Conservation (phyloP, 2,797 vertebrate genomes). For the Muraenolepis orangiensis region DNA sequence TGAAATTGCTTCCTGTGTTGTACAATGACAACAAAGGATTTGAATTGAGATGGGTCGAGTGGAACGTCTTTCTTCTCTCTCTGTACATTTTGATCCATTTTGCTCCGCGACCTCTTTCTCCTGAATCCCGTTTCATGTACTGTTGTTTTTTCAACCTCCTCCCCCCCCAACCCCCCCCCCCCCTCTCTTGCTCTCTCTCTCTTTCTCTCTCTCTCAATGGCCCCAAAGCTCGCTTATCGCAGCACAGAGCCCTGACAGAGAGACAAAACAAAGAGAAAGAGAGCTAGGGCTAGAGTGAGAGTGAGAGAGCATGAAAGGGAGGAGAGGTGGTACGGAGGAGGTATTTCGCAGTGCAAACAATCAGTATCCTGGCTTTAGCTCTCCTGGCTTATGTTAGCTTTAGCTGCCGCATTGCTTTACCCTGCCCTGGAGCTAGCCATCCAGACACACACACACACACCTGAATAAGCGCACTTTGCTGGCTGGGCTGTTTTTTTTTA, state of each 20-base stretch:
- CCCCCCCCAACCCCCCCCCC: too few species aligned
- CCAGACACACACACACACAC: slow-evolving; percentile 39
- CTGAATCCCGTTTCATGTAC: neutral
- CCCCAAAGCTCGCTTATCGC: slow-evolving; percentile 1
- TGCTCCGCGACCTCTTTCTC: neutral
- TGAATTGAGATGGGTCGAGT: neutral
- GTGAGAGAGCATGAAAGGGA: neutral
- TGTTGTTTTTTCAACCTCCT: slow-evolving; percentile 18
- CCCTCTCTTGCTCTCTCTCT: neutral
- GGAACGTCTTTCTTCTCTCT: neutral
- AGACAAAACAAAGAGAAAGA: neutral
- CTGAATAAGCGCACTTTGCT: slow-evolving; percentile 57
- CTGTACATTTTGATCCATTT: neutral
- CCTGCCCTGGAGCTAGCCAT: slow-evolving; percentile 48
- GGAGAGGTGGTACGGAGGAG: slow-evolving; percentile 22
- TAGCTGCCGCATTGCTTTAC: slow-evolving; percentile 57
- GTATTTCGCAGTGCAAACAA: slow-evolving; percentile 54
- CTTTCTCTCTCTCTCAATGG: slow-evolving; percentile 7
- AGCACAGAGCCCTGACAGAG: neutral
- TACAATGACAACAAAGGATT: neutral
- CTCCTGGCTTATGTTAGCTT: slow-evolving; percentile 60
- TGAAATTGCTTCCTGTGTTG: neutral
- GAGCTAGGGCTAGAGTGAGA: neutral
- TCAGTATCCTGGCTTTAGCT: slow-evolving; percentile 52
- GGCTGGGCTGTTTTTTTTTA: slow-evolving; percentile 32